Evolutionary conservation across 1,140 invertebrate species (phyloP), one percentile per base, ranked within the genome.

Genomic region (Amphibalanus amphitrite): DNA sequence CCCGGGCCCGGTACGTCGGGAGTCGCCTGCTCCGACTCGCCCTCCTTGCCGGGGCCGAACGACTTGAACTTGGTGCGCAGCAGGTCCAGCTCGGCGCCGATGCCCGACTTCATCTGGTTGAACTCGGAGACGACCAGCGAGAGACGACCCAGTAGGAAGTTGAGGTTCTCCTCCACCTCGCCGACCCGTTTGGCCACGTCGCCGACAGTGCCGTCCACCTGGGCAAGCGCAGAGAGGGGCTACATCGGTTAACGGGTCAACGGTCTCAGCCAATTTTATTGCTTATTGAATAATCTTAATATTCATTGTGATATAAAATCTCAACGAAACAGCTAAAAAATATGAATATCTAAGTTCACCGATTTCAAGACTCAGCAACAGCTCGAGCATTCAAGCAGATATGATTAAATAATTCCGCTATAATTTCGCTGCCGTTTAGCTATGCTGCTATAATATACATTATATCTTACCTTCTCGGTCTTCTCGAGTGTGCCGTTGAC

Each of bases 101-200:
- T 71, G 25, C 73, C 73, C 28, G 71, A 83, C 77, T 91, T 92
- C 65, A 93, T 91, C 77, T 87, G 86, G 76, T 88, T 89, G 79
- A 95, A 94, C 79, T 95, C 91, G 75, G 90, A 88, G 0, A 90
- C 90, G 17, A 93, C 88, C 0, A 93, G 79, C 0, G 88, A 89
- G 33, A 95, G 78, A 71, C 88, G 82, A 6, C 91, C 91, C 69
- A 95, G 79, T 33, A 93, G 81, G 77, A 88, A 93, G 79, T 95
- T 95, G 33, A 94, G 82, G 78, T 93, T 92, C 70, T 88, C 85
- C 74, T 92, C 89, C 13, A 95, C 88, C 78, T 92, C 90, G 0
- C 82, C 77, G 84, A 93, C 91, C 67, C 88, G 85, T 74, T 85
- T 85, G n/a, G 88, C 91, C 76, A 93, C 91, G 40, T 74, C 70